Evolutionary conservation across 2,113 vertebrate genomes (phyloP), one percentile per base, ranked within the genome.

Genomic region (Sylvia atricapilla): DNA sequence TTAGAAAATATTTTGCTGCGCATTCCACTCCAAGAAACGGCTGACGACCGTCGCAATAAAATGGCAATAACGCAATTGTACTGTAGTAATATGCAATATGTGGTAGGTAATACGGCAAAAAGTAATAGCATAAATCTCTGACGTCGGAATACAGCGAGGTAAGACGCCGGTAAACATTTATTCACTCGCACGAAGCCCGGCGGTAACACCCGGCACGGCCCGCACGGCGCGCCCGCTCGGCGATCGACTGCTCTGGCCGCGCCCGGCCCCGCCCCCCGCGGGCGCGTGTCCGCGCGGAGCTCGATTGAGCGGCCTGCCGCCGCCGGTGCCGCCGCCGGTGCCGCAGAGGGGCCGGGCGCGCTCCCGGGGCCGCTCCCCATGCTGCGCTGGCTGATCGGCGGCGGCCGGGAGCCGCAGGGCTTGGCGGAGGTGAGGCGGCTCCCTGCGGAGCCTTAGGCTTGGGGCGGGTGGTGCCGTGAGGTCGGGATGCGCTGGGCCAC

Each of bases 361-460:
- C 10, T 0, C 17, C 18, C 7, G 46, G 44, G 13, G 13, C 11
- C 9, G n/a, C 8, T 27, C 27, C n/a, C 13, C 39, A 99, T 99
- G 99, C 92, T 99, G 78, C 98, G 99, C 41, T 99, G 99, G 99
- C 97, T 99, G 72, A 98, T 99, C 24, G 99, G 99, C 13, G 98
- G 98, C 67, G 98, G 98, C 87, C 98, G 99, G 17, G 99, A 99
- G 66, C 97, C 98, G 41, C 99, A 98, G 91, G 97, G 98, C 31
- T 96, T 98, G 46, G 97, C 97, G 10, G 99, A 99, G 98, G 99
- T 99, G 95, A 97, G 49, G 16, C 17, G 22, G 25, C 64, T 62
- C 19, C 18, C 23, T 41, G 24, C 7, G 19, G n/a, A 24, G n/a
- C 28, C 39, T 24, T 20, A 11, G 43, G 35, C 41, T 41, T 15